Base-by-base conservation (phyloP, 23 tunicate species). In the Trididemnum nubilum region DNA sequence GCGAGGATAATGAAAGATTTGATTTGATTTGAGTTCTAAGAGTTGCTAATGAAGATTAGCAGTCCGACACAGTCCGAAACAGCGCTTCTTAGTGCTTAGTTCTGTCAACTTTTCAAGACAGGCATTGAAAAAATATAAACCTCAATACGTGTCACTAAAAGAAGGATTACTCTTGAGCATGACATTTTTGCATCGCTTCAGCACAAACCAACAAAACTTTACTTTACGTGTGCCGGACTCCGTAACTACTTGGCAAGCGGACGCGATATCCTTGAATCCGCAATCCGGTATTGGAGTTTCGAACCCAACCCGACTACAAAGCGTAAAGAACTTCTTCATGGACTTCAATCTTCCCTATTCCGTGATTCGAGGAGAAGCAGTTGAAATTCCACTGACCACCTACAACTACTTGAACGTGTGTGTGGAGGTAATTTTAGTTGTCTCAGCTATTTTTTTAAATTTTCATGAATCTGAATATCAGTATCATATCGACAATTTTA, bases 221-320 rank as follows among this genome's bases (percentile, higher is more conserved):
- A 61, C 87, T 18, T 65, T 96, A 18, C 50, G 61, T 18, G 97
- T 86, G 51, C 99, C 99, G 29, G 96, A 96, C 57, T 78, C 91
- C 12, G 83, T 96, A 12, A 89, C 99, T 9, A 87, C 91, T 23
- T 96, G 99, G 99, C 74, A 65, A 73, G 89, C 96, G 0, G 91
- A 96, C 52, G 96, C 95, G 1, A 84, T 90, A 0, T 77, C 91
- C 22, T 24, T 87, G 38, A 65, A 82, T 39, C 73, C 91, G 1
- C 32, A 34, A 25, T 30, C 61, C 34, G 99, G 99, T 18, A 83
- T 96, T 2, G 99, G 99, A 66, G 58, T 96, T 5, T 76, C 99
- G 25, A 38, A 57, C 39, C 83, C 86, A 5, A 24, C 28, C 9
- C 27, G 35, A 4, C 22, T 96, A 23, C 49, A 44, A 1, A 39